Percentiles rank a stretch among this genome's conserved stretches.
phyloP scores from a whole-genome alignment of 35 echinoderm and acorn worm genomes.

The Stichopus chloronotus region DNA sequence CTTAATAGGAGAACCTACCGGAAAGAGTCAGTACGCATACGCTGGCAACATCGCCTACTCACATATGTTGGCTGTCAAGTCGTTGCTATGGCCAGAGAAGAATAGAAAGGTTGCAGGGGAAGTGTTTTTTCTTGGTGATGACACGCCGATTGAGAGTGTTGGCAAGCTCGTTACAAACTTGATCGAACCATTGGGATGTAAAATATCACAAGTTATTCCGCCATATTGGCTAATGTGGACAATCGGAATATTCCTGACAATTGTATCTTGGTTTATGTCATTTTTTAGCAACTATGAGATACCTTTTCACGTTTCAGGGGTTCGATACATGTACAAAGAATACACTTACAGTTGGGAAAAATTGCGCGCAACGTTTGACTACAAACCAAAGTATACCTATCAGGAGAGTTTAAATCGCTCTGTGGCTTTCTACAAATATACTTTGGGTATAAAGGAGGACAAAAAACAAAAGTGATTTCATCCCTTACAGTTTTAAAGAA shows the following conservation, averaged over 20 bases:
- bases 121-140: constrained; percentile 55
- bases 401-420: constrained; percentile 39
- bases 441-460: neutral
- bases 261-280: constrained; percentile 18
- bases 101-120: neutral
- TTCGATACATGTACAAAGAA: constrained; percentile 25
- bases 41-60: constrained; percentile 57
- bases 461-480: constrained; percentile 6
- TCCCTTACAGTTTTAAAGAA: too few relatives aligned
- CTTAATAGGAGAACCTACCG: constrained; percentile 1
- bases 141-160: constrained; percentile 39
- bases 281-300: constrained; percentile 1
- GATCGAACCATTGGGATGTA: neutral
- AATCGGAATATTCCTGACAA: constrained; percentile 41
- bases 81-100: neutral
- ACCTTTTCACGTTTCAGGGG: neutral
- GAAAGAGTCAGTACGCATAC: constrained; percentile 50
- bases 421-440: constrained; percentile 40
- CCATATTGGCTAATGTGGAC: constrained; percentile 63
- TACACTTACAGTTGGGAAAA: constrained; percentile 22
- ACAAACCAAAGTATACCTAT: constrained; percentile 40
- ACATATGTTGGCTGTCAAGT: constrained; percentile 46
- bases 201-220: neutral
- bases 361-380: constrained; percentile 3
- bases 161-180: constrained; percentile 26